Evolutionary conservation across 2,888 invertebrate species (phyloP), one percentile per base, ranked within the genome.

Genomic region (Cerceris rybyensis): DNA sequence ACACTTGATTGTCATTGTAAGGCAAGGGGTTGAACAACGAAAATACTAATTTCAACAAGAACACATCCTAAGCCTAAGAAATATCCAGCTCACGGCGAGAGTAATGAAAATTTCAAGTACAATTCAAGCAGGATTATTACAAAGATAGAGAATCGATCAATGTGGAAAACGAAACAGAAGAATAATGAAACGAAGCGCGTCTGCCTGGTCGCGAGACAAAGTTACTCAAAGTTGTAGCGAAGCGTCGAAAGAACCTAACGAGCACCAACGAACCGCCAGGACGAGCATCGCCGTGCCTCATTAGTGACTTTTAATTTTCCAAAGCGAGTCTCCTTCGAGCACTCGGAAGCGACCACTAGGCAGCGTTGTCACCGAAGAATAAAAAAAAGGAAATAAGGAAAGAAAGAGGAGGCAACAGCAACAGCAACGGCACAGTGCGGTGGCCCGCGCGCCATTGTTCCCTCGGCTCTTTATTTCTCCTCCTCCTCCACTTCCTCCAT

Each of bases 401-500:
- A 49, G 58, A 50, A 43, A 6, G 42, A 58, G 42, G 72, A 66
- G 67, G 74, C 49, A 75, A 70, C 72, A 71, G 80, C 77, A 80
- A 79, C 84, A 81, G 84, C 81, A 81, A 81, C 84, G 67, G 85
- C 85, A 78, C 84, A 75, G 80, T 82, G 85, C 85, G 88, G 85
- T 88, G 87, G 87, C 87, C 84, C 85, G 86, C 82, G 80, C 86
- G 82, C 87, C 86, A 90, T 91, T 91, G 90, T 91, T 91, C 89
- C 84, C 85, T 78, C 67, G 80, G 73, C 85, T 86, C 88, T 88
- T 85, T 87, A 87, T 88, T 88, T 88, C 86, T 88, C 84, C 87
- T 85, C 70, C 76, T 75, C 71, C 74, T 78, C 72, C 75, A 16
- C 28, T 63, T 61, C 58, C 59, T 85, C 70, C 76, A 73, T 70